These are phyloP conservation scores for Anisognathus igniventris DNA, from an alignment of 2,797 vertebrate species.

Conservation along the genomic window DNA sequence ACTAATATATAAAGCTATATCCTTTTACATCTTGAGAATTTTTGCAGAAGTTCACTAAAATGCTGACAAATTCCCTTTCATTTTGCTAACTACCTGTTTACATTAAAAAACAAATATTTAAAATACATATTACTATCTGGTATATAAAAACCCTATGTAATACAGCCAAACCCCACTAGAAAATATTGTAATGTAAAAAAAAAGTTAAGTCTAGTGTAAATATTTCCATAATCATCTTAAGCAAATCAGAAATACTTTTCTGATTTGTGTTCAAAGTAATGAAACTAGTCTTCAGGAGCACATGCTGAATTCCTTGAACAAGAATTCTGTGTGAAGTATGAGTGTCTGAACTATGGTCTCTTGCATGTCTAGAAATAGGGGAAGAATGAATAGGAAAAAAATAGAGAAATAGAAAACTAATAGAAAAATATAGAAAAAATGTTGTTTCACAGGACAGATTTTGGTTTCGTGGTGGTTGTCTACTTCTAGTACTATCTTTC, in stretches of 20 bases:
- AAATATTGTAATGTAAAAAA: background rate
- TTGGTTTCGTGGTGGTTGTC: background rate
- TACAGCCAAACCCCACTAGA: background rate
- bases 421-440: background rate
- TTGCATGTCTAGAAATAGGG: background rate
- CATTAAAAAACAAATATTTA: background rate
- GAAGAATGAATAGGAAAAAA: background rate
- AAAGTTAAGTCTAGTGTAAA: slow-evolving; percentile 1
- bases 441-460: background rate
- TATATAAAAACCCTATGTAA: background rate
- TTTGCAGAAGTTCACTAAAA: background rate
- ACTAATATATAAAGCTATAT: background rate
- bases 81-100: background rate
- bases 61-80: background rate
- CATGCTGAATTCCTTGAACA: background rate
- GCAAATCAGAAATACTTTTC: background rate
- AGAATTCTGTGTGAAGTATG: background rate
- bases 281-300: background rate
- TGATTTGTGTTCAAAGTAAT: background rate
- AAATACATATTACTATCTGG: background rate
- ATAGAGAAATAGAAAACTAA: background rate
- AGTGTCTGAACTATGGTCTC: background rate
- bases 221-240: background rate
- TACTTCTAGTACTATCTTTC: background rate
- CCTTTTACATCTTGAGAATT: background rate